Conservation (phyloP, 1,140 invertebrate species). For the Pachyrhynchus sulphureomaculatus region DNA sequence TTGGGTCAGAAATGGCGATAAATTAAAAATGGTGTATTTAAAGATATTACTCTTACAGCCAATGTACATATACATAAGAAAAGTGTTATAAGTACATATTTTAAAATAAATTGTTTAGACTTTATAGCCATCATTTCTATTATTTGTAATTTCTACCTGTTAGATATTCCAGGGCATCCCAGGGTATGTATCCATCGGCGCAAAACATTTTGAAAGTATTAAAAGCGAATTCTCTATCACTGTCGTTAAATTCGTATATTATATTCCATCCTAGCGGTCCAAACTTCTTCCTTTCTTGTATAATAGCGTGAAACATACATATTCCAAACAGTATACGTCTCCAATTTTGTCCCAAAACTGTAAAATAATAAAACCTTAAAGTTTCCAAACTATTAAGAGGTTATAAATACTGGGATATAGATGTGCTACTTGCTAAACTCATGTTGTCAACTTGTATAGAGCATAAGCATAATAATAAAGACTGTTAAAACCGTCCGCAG, state of each 20-base stretch:
- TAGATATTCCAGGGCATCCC: conserved; percentile 86
- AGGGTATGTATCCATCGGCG: conserved; percentile 67
- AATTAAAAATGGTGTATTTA: too few species aligned
- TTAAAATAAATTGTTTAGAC: too few species aligned
- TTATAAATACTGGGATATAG: too few species aligned
- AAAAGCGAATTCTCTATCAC: conserved; percentile 84
- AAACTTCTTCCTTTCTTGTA: conserved; percentile 88
- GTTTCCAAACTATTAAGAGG: neutral
- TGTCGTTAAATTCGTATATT: conserved; percentile 86
- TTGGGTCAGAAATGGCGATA: too few species aligned
- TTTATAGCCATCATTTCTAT: too few species aligned
- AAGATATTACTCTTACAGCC: too few species aligned
- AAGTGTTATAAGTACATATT: too few species aligned
- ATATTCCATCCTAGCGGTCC: conserved; percentile 91
- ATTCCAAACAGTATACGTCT: conserved; percentile 74
- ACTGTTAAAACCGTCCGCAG: too few species aligned
- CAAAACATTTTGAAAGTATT: conserved; percentile 85
- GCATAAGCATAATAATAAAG: too few species aligned
- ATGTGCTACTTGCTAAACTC: too few species aligned
- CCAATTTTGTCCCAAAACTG: conserved; percentile 72
- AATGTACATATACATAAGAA: too few species aligned
- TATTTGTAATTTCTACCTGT: conserved; percentile 64
- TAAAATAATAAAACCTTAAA: conserved; percentile 38
- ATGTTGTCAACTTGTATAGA: too few species aligned
- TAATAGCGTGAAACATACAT: conserved; percentile 83